Base-by-base conservation (phyloP, 2,113 vertebrate genomes). In the Forbesichthys agassizii region DNA sequence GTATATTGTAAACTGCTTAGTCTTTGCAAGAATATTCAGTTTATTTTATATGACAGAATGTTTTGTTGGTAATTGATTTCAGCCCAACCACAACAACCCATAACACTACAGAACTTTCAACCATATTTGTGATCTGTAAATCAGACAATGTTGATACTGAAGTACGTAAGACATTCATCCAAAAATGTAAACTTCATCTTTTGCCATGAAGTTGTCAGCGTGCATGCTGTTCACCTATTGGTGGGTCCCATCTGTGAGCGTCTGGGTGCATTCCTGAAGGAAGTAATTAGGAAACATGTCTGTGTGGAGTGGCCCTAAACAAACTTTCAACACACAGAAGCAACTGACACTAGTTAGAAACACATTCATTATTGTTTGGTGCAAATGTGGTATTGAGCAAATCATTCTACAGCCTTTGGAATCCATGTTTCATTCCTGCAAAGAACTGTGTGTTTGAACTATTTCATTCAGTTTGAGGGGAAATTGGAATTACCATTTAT, bases 201-300 rank as follows among this genome's bases (percentile, higher is more conserved):
- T 16, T n/a, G 48, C 48, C 64, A 62, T 77, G 27, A 52, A 56
- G 47, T 70, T 73, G 65, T 73, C 78, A 64, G 66, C 16, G 4
- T 56, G 64, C 53, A 59, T 54, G 61, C 36, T 59, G 27, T 27
- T 52, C 14, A 18, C 67, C 68, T 52, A 14, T 49, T 54, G 61
- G n/a, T 33, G 36, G 5, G 18, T 63, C 72, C 27, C 59, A 66
- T 80, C 69, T 33, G 56, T 42, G 63, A 72, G 64, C 65, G 63
- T 57, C 48, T 46, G 53, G 59, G 69, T 9, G 51, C 74, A 81
- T 82, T 85, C 75, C 75, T 71, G 70, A 33, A 68, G 66, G 77
- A 64, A 74, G 61, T 72, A 64, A 78, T 79, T 77, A 74, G 71
- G 59, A 49, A 16, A 62, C 54, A 54, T 27, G 4, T 14, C 48